These are phyloP conservation scores for Leptodactylus fuscus DNA, from an alignment of 2,113 vertebrate species.

Conservation along the genomic window DNA sequence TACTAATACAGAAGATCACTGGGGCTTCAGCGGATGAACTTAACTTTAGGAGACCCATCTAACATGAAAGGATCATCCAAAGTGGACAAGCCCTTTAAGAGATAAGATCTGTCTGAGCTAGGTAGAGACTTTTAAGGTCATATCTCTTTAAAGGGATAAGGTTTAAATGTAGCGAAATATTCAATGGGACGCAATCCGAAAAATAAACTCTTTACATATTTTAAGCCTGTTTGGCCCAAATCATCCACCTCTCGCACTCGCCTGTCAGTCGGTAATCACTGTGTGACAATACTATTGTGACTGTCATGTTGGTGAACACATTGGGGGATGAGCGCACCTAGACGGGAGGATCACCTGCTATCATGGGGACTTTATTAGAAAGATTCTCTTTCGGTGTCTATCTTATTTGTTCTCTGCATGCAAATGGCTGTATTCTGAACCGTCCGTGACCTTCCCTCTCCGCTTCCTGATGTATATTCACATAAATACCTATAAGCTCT, in stretches of 20 bases:
- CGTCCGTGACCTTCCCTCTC: background rate
- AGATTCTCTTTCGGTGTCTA: background rate
- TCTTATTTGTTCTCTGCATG: conserved; percentile 15
- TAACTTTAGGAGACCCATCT: background rate
- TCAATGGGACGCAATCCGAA: background rate
- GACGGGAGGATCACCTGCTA: background rate
- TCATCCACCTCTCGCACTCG: background rate
- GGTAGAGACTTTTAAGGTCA: background rate
- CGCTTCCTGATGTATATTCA: background rate
- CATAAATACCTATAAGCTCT: conserved; percentile 20
- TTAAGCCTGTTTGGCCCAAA: background rate
- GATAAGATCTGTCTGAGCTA: background rate
- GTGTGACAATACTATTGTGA: background rate
- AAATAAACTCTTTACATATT: background rate
- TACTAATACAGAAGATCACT: background rate
- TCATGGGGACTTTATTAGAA: background rate
- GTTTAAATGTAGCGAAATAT: background rate
- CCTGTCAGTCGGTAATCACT: background rate
- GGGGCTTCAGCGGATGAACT: background rate
- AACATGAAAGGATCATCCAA: too few relatives aligned
- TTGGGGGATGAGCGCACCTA: background rate
- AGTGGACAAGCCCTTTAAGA: background rate
- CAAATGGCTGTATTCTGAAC: conserved; percentile 21
- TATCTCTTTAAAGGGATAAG: background rate
- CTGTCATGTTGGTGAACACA: background rate